Evolutionary conservation across 2,888 invertebrate genomes (phyloP).

Genomic region (Therioaphis trifolii): DNA sequence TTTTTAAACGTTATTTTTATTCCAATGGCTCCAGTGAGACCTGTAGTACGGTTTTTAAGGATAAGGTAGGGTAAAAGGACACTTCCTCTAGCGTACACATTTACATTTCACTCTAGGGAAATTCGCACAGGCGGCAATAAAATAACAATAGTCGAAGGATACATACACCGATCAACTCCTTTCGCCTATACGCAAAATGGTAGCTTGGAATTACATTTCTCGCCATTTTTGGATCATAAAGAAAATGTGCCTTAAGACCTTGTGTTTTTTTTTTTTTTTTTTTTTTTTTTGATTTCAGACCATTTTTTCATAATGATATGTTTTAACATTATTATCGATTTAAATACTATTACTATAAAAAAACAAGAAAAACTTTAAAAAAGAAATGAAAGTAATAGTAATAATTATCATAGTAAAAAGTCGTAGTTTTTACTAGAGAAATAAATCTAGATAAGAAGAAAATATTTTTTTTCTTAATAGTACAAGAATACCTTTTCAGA

Average conservation of each 20-base stretch:
- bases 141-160: constrained; percentile 60
- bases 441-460: too few species aligned
- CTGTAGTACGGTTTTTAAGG: constrained; percentile 37
- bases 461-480: too few species aligned
- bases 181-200: constrained; percentile 41
- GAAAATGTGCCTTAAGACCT: constrained; percentile 16
- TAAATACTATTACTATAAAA: too few species aligned
- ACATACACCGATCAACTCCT: constrained; percentile 46
- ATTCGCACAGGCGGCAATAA: constrained; percentile 54
- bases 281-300: constrained; percentile 11
- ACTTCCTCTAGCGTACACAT: constrained; percentile 36
- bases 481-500: too few species aligned
- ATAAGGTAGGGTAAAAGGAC: constrained; percentile 43
- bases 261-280: too few species aligned
- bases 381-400: too few species aligned
- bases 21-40: constrained; percentile 44
- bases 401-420: too few species aligned
- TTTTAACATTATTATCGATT: too few species aligned
- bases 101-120: constrained; percentile 62
- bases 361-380: too few species aligned
- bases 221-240: constrained; percentile 29
- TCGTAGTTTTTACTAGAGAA: too few species aligned
- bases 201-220: constrained; percentile 39
- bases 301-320: too few species aligned
- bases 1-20: constrained; percentile 60